A percentile compares a stretch with the other conserved stretches of the same genome.
These are phyloP conservation scores for Semnornis frantzii DNA, from an alignment of 2,113 vertebrate species.

Conservation along the genomic window DNA sequence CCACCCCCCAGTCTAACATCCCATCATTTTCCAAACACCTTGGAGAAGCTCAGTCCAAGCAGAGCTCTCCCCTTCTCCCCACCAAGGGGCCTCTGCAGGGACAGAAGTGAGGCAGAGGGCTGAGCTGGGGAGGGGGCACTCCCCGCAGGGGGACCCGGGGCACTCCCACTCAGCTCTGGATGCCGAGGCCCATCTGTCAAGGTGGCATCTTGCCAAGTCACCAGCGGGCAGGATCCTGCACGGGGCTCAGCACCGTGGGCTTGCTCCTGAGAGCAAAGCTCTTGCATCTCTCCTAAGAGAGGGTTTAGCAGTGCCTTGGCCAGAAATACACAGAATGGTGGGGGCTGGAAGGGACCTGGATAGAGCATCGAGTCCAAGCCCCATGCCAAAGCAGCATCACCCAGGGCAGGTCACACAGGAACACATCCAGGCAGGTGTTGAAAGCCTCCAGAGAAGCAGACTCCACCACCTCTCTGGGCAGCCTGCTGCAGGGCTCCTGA, in stretches of 20 bases:
- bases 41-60: background rate
- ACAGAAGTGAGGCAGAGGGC: fast-evolving
- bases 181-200: background rate
- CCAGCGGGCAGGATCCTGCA: background rate
- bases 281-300: background rate
- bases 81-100: background rate
- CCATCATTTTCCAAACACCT: fast-evolving
- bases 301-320: fast-evolving
- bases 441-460: too few relatives aligned
- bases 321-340: background rate
- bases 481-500: too few relatives aligned
- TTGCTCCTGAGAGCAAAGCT: background rate
- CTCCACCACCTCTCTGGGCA: too few relatives aligned
- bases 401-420: too few relatives aligned
- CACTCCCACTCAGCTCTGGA: background rate
- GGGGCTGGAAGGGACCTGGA: too few relatives aligned
- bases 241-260: background rate
- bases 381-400: too few relatives aligned
- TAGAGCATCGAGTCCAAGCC: too few relatives aligned
- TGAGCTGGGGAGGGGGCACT: fast-evolving
- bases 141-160: background rate
- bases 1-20: fast-evolving
- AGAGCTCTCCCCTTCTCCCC: background rate
- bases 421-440: too few relatives aligned
- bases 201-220: background rate